These are phyloP conservation scores for Ceratothoa steindachneri DNA, from an alignment of 2,888 invertebrate genomes.

Conservation along the genomic window DNA sequence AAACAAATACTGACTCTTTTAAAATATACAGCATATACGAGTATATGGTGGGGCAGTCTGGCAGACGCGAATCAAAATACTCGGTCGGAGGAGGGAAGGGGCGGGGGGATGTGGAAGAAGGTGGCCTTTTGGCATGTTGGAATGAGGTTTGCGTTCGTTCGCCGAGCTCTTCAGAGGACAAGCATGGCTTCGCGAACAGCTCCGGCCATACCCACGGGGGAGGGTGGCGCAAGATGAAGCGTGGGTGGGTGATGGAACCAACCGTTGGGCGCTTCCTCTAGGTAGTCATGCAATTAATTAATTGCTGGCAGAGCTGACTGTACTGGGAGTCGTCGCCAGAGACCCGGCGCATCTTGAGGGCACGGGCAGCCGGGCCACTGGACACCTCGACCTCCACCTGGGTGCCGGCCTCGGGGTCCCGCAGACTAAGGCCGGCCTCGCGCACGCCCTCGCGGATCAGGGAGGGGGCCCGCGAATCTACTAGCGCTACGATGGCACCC, in stretches of 20 bases:
- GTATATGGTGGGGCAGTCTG: not conserved
- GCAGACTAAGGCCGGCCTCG: conserved; percentile 33
- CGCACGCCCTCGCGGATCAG: conserved; percentile 31
- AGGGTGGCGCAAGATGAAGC: too few relatives aligned
- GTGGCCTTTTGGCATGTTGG: too few relatives aligned
- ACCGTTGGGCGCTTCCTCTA: too few relatives aligned
- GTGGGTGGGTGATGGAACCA: too few relatives aligned
- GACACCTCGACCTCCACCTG: conserved; percentile 41
- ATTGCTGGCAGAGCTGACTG: conserved; percentile 41
- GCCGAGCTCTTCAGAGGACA: not conserved
- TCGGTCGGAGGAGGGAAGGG: too few relatives aligned
- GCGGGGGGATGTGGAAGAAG: too few relatives aligned
- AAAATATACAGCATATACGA: not conserved
- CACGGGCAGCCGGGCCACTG: conserved; percentile 31
- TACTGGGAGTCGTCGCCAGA: conserved; percentile 44
- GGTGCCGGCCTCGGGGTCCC: conserved; percentile 40
- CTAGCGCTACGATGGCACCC: conserved; percentile 29
- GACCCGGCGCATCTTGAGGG: conserved; percentile 43
- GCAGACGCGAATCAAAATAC: not conserved
- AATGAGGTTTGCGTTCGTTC: not conserved
- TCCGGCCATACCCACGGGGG: too few relatives aligned
- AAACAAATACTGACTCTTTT: not conserved
- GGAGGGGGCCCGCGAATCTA: conserved; percentile 38
- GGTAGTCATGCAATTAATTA: conserved; percentile 43
- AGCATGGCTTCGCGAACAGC: too few relatives aligned